Percentiles rank a stretch among this genome's conserved stretches.
These are phyloP conservation scores for Drosophila parvula DNA, from an alignment of 1,140 invertebrate species.

Conservation along the genomic window DNA sequence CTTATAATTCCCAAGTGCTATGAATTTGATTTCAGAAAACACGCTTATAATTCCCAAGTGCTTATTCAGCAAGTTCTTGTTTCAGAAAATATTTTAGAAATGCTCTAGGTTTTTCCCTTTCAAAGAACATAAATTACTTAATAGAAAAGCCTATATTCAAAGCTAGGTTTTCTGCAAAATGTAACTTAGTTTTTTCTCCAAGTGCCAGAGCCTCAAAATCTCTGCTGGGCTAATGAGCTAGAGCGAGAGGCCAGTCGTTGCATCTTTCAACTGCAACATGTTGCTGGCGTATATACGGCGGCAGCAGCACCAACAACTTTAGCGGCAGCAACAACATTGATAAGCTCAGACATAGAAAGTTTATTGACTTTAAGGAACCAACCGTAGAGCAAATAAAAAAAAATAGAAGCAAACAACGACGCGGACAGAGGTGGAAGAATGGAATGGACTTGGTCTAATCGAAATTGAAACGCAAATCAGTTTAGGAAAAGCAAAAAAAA, in stretches of 20 bases:
- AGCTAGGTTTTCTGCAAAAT: neutral
- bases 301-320: slow-evolving; percentile 13
- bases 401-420: slow-evolving; percentile 2
- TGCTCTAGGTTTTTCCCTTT: too few species aligned
- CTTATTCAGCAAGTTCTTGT: neutral
- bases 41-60: neutral
- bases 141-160: too few species aligned
- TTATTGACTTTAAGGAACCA: slow-evolving; percentile 56
- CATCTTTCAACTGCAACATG: slow-evolving; percentile 37
- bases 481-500: slow-evolving; percentile 1
- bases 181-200: neutral
- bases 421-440: neutral
- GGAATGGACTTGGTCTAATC: slow-evolving; percentile 17
- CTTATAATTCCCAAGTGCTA: too few species aligned
- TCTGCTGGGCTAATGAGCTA: slow-evolving; percentile 68
- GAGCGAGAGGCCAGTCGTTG: slow-evolving; percentile 12
- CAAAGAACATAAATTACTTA: too few species aligned
- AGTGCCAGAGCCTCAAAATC: slow-evolving; percentile 49
- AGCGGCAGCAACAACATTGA: slow-evolving; percentile 53
- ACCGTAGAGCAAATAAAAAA: slow-evolving; percentile 25
- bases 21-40: too few species aligned
- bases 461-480: slow-evolving; percentile 29
- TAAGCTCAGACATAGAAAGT: slow-evolving; percentile 67
- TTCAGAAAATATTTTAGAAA: neutral
- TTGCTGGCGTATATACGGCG: slow-evolving; percentile 22